Base-by-base conservation (phyloP, 1,140 invertebrate species). In the Ephestia elutella region DNA sequence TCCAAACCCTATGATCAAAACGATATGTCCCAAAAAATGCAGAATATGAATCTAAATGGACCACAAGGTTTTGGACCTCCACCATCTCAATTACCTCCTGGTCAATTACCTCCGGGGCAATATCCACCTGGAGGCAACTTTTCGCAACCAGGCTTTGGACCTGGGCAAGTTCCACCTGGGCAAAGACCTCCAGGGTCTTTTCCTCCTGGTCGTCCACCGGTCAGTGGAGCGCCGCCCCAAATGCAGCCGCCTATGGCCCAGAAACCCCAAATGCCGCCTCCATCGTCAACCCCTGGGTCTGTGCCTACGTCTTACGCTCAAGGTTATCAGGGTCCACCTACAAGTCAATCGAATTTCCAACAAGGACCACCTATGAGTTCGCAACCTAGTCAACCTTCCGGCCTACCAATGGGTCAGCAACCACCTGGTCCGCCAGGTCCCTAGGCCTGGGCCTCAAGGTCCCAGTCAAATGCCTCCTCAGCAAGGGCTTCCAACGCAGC, bases 1-100 rank as follows among this genome's bases (percentile, higher is more conserved):
- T 54, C 66, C 15, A 75, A 78, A 49, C 63, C 62, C 15, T 75
- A 70, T 58, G 75, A 80, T 50, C 73, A 68, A 21, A 64, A 60
- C 57, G 83, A 88, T 17, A 79, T 87, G 76, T 68, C 79, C 5
- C 80, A 88, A 25, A 89, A 89, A 57, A 89, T 90, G 82, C 85
- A 88, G 50, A 80, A 66, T 19, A 77, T 90, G 68, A 87, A 78
- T 57, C 18, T 86, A 55, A 87, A 86, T 74, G 78, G 86, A 15
- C 68, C 79, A 15, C 75, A 74, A 72, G 74, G 73, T 5, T 65
- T 85, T 25, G 38, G 38, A 8, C 38, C 38, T 2, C 78, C 81
- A 19, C 51, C 74, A 48, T 73, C 78, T 21, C 83, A 88, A 65
- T 57, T 88, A 58, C 84, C 81, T 53, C 78, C 84, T 57, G 79